A percentile compares a stretch with the other conserved stretches of the same genome.
phyloP scores from a whole-genome alignment of 2,888 invertebrate species.

The Alentia gelatinosa region DNA sequence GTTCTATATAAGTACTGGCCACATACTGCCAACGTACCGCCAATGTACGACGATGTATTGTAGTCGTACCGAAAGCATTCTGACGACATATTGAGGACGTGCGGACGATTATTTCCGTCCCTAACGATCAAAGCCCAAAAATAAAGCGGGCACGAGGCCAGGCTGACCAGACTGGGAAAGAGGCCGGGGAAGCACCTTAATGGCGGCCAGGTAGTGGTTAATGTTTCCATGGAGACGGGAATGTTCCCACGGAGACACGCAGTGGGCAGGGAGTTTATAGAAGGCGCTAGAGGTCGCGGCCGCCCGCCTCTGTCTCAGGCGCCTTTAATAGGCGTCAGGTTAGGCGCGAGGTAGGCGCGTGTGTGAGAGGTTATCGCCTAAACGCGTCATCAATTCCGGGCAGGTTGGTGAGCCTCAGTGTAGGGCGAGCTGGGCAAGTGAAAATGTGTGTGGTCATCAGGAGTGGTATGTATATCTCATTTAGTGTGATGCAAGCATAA shows the following conservation, averaged over 20 bases:
- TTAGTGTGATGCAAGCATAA: background rate
- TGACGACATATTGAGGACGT: too few relatives aligned
- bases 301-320: background rate
- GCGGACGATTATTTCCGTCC: slow-evolving; percentile 44
- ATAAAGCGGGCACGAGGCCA: background rate
- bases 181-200: background rate
- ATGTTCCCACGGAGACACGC: slow-evolving; percentile 19
- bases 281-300: background rate
- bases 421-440: too few relatives aligned
- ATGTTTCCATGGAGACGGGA: slow-evolving; percentile 41
- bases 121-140: slow-evolving; percentile 51
- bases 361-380: background rate
- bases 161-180: slow-evolving; percentile 25
- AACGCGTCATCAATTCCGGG: background rate
- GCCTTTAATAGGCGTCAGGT: background rate
- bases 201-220: slow-evolving; percentile 47
- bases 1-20: too few relatives aligned
- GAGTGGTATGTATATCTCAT: background rate
- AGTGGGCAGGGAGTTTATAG: slow-evolving; percentile 8
- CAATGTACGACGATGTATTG: too few relatives aligned
- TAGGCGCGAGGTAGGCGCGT: background rate
- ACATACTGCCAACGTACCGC: too few relatives aligned
- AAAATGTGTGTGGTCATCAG: background rate
- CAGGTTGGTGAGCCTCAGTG: background rate
- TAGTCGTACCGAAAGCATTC: too few relatives aligned